Base-by-base conservation (phyloP, 92 coral and sea anemone genomes). In the Muricea muricata region DNA sequence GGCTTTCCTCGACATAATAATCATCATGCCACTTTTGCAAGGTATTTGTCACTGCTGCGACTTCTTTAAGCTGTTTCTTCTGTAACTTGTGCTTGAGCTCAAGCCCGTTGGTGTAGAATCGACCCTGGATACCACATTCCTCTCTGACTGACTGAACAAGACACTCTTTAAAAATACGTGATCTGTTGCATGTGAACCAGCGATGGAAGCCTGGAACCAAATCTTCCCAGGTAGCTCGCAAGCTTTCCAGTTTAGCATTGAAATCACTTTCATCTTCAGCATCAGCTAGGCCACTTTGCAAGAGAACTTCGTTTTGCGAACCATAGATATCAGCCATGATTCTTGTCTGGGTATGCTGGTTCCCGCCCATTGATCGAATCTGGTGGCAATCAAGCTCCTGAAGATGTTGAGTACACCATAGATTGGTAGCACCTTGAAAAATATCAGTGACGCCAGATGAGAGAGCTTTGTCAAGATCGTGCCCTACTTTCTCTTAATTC, bases 321-420 rank as follows among this genome's bases (percentile, higher is more conserved):
- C 90, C 88, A 48, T 75, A 86, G 14, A 90, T 86, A 37, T 86
- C 90, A 0, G 85, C 74, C 70, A 90, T 28, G 48, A 75, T 61
- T 14, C 84, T 48, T 23, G 31, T 23, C 25, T 81, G 74, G 78
- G 86, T 39, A 32, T 25, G 25, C 28, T 85, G 39, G 40, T 85
- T 89, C 33, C 73, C 42, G 13, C 92, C 87, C 28, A 89, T 25
- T 17, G 87, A 35, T 34, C 78, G 45, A 30, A 89, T 71, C 31
- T 89, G 84, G 40, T 34, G 67, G 15, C 80, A 67, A 68, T 79
- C 84, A 0, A 79, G 42, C 55, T 89, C 56, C 35, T 84, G 89
- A 54, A 83, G 84, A 65, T 89, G 94, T 26, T 91, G 89, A 0
- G 91, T 91, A 66, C 91, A 89, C 87, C 83, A 91, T 29, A 91